Evolutionary conservation across 1,140 invertebrate species (phyloP).

Genomic region (Drosophila varians): DNA sequence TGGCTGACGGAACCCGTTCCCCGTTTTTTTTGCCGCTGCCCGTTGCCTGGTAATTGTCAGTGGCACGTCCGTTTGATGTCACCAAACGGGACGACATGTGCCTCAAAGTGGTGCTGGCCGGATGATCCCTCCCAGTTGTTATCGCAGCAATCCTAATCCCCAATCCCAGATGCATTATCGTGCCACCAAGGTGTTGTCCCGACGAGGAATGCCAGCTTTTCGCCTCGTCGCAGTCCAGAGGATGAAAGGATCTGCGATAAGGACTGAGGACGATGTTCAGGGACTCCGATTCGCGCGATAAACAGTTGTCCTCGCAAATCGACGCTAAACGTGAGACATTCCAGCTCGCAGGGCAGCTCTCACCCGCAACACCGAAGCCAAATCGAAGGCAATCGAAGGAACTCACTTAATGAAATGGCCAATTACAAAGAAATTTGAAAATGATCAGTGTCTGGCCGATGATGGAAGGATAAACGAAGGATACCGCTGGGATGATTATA

Average conservation of each 20-base stretch:
- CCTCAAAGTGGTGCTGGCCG: slow-evolving; percentile 48
- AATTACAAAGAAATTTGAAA: slow-evolving; percentile 67
- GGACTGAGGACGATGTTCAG: background rate
- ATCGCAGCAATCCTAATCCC: slow-evolving; percentile 23
- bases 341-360: background rate
- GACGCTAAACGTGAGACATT: slow-evolving; percentile 22
- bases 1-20: slow-evolving; percentile 40
- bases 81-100: slow-evolving; percentile 52
- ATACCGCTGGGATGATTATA: slow-evolving; percentile 34
- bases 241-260: slow-evolving; percentile 10
- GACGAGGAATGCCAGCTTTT: slow-evolving; percentile 56
- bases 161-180: slow-evolving; percentile 44
- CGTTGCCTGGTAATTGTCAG: no score
- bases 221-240: slow-evolving; percentile 31
- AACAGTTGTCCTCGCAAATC: slow-evolving; percentile 37
- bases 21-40: slow-evolving; percentile 29
- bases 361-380: background rate
- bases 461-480: slow-evolving; percentile 59
- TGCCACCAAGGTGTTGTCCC: slow-evolving; percentile 57
- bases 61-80: slow-evolving; percentile 78
- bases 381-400: slow-evolving; percentile 50
- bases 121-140: slow-evolving; percentile 33
- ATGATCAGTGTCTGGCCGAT: slow-evolving; percentile 58
- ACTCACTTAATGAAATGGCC: slow-evolving; percentile 70
- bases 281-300: slow-evolving; percentile 9